Evolutionary conservation across 1,140 invertebrate genomes (phyloP).

Genomic region (Cydia splendana): DNA sequence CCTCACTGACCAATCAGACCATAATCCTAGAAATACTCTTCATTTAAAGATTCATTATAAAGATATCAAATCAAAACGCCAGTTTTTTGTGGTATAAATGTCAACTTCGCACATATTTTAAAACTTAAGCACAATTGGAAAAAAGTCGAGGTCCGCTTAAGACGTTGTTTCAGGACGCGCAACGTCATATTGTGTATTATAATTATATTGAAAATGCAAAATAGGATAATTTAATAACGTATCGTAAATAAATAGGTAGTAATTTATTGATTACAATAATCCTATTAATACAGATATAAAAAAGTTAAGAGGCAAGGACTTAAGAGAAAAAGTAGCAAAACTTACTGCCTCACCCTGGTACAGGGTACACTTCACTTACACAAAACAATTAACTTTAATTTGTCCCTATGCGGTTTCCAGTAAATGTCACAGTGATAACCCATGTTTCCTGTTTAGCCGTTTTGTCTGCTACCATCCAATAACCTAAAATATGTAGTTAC

Average conservation of each 20-base stretch:
- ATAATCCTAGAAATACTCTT: neutral
- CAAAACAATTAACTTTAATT: neutral
- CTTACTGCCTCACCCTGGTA: too few species aligned
- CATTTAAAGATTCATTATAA: neutral
- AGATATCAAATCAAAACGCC: neutral
- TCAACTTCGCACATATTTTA: neutral
- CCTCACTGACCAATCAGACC: neutral
- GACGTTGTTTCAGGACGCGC: too few species aligned
- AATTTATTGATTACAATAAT: too few species aligned
- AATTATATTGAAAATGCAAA: too few species aligned
- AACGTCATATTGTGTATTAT: too few species aligned
- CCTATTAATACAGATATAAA: too few species aligned
- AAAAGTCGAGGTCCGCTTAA: too few species aligned
- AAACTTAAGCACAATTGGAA: too few species aligned
- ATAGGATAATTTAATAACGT: too few species aligned
- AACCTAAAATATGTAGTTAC: neutral
- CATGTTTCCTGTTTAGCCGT: constrained; percentile 51
- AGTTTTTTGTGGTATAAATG: neutral
- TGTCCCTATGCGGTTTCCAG: neutral
- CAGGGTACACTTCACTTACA: neutral
- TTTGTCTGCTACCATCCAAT: constrained; percentile 1
- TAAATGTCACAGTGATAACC: constrained; percentile 64
- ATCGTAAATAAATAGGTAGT: too few species aligned
- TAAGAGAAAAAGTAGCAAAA: too few species aligned
- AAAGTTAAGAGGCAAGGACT: neutral